These are phyloP conservation scores for Cephonodes hylas DNA, from an alignment of 2,888 invertebrate species.

Conservation along the genomic window DNA sequence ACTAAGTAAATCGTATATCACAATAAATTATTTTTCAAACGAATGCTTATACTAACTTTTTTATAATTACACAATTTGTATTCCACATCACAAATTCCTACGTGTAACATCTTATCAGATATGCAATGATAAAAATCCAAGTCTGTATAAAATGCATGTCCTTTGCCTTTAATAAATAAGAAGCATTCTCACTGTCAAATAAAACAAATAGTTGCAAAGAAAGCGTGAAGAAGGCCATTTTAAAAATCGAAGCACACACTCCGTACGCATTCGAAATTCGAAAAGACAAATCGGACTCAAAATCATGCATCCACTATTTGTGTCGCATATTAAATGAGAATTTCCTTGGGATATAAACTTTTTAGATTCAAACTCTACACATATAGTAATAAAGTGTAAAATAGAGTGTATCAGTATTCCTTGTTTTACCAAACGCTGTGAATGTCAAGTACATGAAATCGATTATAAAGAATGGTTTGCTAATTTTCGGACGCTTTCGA, in stretches of 20 bases:
- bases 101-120: no score
- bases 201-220: constrained; percentile 27
- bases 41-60: no score
- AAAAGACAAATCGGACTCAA: constrained; percentile 49
- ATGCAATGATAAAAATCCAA: no score
- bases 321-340: constrained; percentile 46
- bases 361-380: constrained; percentile 32
- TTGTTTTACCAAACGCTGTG: constrained; percentile 37
- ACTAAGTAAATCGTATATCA: no score
- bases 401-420: constrained; percentile 28
- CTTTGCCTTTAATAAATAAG: background rate
- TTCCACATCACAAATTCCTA: no score
- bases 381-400: constrained; percentile 27
- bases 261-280: constrained; percentile 54
- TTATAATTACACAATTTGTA: no score
- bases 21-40: no score
- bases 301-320: constrained; percentile 35
- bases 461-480: constrained; percentile 51
- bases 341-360: constrained; percentile 16
- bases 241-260: constrained; percentile 54
- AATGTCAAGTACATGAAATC: constrained; percentile 78
- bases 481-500: constrained; percentile 69
- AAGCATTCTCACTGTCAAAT: background rate
- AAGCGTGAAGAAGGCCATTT: constrained; percentile 38
- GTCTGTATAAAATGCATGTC: background rate